Evolutionary conservation across 2,888 invertebrate species (phyloP).

Genomic region (Diarsia dahlii): DNA sequence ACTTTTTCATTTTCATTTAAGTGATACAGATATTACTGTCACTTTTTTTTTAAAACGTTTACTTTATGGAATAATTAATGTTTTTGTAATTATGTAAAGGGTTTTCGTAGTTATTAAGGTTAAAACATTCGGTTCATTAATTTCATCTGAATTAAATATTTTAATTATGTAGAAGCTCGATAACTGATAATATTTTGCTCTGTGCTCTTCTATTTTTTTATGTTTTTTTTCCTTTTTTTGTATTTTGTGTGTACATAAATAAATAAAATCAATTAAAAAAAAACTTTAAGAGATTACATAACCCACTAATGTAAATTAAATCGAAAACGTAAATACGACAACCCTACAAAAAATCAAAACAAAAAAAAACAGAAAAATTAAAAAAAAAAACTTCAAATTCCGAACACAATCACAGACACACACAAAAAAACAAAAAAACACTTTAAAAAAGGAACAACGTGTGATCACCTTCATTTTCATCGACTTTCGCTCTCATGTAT

Average conservation of each 20-base stretch:
- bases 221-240: too few species aligned
- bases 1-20: background rate
- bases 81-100: background rate
- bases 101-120: background rate
- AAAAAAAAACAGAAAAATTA: background rate
- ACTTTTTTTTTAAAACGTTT: background rate
- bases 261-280: too few species aligned
- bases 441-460: slow-evolving; percentile 74
- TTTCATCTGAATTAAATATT: background rate
- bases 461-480: slow-evolving; percentile 89
- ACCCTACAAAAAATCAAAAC: background rate
- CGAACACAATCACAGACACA: slow-evolving; percentile 54
- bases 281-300: too few species aligned
- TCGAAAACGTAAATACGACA: background rate
- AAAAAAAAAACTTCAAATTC: slow-evolving; percentile 10
- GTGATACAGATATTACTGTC: background rate
- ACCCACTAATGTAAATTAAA: background rate
- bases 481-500: slow-evolving; percentile 79
- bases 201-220: too few species aligned
- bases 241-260: too few species aligned
- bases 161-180: too few species aligned
- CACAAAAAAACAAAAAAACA: slow-evolving; percentile 56
- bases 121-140: background rate
- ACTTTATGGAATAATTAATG: background rate
- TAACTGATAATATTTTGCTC: background rate